These are phyloP conservation scores for Picus viridis DNA, from an alignment of 2,797 vertebrate species.

Conservation along the genomic window DNA sequence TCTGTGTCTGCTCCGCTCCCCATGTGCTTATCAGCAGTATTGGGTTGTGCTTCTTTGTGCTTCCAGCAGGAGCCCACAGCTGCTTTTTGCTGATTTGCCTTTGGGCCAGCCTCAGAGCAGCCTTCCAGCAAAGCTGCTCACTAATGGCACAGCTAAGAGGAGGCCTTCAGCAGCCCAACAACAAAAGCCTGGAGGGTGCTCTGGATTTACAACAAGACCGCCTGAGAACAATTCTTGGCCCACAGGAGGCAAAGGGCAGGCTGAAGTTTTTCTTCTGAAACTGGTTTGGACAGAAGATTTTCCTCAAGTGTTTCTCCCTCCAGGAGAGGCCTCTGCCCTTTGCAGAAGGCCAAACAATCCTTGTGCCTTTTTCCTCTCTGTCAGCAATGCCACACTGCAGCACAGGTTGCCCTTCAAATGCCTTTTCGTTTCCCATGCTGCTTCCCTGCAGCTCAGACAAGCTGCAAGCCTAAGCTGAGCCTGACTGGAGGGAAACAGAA, in stretches of 20 bases:
- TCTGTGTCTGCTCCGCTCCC: no score
- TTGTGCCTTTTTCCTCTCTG: not conserved
- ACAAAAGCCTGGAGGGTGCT: not conserved
- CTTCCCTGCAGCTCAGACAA: not conserved
- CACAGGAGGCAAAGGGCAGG: not conserved
- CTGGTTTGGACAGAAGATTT: not conserved
- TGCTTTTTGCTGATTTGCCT: not conserved
- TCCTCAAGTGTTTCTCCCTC: not conserved
- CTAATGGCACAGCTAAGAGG: not conserved
- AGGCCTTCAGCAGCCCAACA: not conserved
- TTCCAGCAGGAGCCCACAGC: no score
- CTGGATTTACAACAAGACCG: not conserved
- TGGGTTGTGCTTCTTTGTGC: no score
- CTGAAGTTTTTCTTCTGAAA: not conserved
- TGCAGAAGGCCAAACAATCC: not conserved
- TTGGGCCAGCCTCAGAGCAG: not conserved
- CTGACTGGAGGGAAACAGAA: not conserved
- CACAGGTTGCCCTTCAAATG: not conserved
- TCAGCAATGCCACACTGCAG: not conserved
- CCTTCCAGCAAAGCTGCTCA: not conserved
- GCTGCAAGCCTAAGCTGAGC: not conserved
- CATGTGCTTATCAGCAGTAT: no score
- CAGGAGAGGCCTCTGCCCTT: not conserved
- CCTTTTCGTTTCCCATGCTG: not conserved
- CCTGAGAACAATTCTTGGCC: not conserved